Base-by-base conservation (phyloP, 2,888 invertebrate species). In the Nomada flava region DNA sequence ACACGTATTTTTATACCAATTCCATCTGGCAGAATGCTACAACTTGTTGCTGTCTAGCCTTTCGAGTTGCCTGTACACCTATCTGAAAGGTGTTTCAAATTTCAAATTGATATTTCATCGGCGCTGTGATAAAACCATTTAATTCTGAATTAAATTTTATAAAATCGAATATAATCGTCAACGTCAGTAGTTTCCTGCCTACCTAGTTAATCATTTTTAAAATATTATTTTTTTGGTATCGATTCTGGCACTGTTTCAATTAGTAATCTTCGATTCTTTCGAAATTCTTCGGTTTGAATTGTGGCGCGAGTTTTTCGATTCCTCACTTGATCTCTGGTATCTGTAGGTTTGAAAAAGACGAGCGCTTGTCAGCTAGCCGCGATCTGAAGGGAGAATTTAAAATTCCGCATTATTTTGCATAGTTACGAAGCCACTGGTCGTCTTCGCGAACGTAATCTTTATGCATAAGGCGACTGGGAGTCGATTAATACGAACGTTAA, bases 321-420 rank as follows among this genome's bases (percentile, higher is more conserved):
- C 60, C 59, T 52, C 57, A 52, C 73, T 75, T 23, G 36, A 36
- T 69, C 15, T 20, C 55, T 50, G 29, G 15, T 36, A 53, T 67
- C 23, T 15, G 52, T 15, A 23, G 75, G 59, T 57, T 81, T 57
- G 67, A 76, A 84, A 78, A 87, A 85, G 79, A 64, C 47, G 15
- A 11, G n/a, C n/a, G 52, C 63, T 44, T 42, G 44, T 55, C 53
- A n/a, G 42, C 65, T 62, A 52, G 42, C 20, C 65, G 55, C 69
- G 77, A 77, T 83, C 67, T 63, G 79, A 83, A 52, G 63, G 64
- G 70, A 50, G 74, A 80, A 83, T 86, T 86, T 82, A 71, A 88
- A 86, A 88, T 86, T 84, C 70, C 55, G 82, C 88, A 87, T 88
- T 82, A 87, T 79, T 90, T 87, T 85, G 90, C 89, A 88, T 89